phyloP scores from a whole-genome alignment of 1,140 invertebrate species.

The Orchesella cincta region DNA sequence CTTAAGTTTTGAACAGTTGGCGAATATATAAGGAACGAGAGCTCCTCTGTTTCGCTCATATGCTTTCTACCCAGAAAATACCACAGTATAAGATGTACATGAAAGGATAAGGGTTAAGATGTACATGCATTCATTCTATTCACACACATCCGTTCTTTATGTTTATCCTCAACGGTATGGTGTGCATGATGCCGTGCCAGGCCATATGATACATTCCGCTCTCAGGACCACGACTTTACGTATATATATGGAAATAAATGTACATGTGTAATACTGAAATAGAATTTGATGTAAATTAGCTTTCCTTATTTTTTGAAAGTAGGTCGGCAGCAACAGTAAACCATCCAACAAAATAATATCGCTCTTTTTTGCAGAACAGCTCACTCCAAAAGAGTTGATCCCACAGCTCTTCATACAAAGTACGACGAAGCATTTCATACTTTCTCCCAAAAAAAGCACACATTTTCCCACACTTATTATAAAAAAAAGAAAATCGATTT shows the following conservation, averaged over 20 bases:
- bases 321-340: neutral
- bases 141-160: neutral
- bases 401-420: no score
- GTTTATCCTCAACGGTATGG: no score
- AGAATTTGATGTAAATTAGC: slow-evolving; percentile 19
- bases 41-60: no score
- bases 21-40: no score
- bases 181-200: no score
- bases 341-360: neutral
- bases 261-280: neutral
- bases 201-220: neutral
- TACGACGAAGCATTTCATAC: no score
- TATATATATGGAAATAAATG: neutral
- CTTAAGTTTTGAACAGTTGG: no score
- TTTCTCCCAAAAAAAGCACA: no score
- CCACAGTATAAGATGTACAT: neutral
- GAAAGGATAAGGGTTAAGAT: neutral
- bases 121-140: neutral
- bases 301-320: neutral
- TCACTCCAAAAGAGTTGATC: no score
- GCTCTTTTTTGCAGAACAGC: no score
- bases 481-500: no score
- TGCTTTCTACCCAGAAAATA: neutral
- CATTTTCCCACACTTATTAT: no score
- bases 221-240: neutral